These are phyloP conservation scores for Ophioninae sp. DNA, from an alignment of 2,888 invertebrate genomes.

Conservation along the genomic window DNA sequence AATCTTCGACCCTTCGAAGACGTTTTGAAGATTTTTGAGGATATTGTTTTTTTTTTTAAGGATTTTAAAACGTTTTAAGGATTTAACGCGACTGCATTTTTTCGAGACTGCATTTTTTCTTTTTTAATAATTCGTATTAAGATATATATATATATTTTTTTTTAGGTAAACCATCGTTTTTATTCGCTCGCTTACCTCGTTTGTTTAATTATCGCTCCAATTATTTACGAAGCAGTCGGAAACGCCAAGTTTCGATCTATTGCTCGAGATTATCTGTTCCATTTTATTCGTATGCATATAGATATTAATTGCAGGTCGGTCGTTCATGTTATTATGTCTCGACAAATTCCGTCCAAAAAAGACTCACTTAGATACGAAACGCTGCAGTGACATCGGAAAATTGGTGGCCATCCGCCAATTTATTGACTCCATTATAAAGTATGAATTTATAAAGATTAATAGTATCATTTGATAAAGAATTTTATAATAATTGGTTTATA, in stretches of 20 bases:
- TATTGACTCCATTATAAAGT: too few species aligned
- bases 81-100: constrained; percentile 24
- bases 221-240: background rate
- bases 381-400: background rate
- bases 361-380: background rate
- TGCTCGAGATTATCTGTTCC: background rate
- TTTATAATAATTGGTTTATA: too few species aligned
- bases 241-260: background rate
- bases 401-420: background rate
- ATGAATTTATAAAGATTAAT: too few species aligned
- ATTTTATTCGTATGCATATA: background rate
- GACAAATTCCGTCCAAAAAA: constrained; percentile 53
- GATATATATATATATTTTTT: background rate
- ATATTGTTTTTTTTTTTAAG: too few species aligned
- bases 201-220: constrained; percentile 28
- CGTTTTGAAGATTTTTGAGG: background rate
- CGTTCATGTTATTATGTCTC: constrained; percentile 37
- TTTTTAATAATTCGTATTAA: background rate
- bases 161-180: constrained; percentile 33
- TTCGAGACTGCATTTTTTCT: background rate
- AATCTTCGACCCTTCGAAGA: background rate
- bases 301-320: background rate
- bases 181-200: constrained; percentile 51
- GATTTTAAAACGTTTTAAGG: background rate
- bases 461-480: too few species aligned